Evolutionary conservation across 2,113 vertebrate species (phyloP).

Genomic region (Naja naja): DNA sequence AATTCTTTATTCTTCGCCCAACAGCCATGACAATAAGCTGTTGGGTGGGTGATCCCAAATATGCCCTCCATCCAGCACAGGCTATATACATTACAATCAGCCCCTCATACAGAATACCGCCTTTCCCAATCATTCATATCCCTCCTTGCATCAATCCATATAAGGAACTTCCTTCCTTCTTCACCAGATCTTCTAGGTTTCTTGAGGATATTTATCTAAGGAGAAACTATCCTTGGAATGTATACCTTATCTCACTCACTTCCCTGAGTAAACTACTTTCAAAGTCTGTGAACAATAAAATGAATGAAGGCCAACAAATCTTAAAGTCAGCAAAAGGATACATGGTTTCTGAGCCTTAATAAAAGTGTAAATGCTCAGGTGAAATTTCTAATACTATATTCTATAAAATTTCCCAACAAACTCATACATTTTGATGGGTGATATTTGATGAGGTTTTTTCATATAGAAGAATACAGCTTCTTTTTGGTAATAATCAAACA

Average conservation of each 20-base stretch:
- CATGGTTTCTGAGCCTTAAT: neutral
- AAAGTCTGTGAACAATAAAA: neutral
- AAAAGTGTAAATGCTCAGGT: neutral
- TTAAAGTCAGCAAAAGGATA: neutral
- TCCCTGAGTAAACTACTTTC: neutral
- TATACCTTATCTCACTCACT: neutral
- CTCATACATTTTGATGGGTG: neutral
- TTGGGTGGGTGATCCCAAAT: neutral
- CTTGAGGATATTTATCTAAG: neutral
- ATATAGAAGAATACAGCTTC: neutral
- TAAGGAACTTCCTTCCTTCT: neutral
- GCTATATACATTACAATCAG: neutral
- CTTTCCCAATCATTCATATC: neutral
- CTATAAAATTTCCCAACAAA: neutral
- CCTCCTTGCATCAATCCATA: neutral
- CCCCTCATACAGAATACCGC: neutral
- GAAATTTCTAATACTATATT: neutral
- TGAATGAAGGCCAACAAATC: neutral
- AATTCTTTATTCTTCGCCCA: neutral
- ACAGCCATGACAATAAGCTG: neutral
- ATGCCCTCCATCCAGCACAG: neutral
- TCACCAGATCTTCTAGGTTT: neutral
- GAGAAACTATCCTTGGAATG: neutral
- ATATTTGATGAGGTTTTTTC: neutral
- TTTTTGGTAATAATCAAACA: neutral